phyloP scores from a whole-genome alignment of 2,797 vertebrate genomes.

The Fistularia tabacaria region DNA sequence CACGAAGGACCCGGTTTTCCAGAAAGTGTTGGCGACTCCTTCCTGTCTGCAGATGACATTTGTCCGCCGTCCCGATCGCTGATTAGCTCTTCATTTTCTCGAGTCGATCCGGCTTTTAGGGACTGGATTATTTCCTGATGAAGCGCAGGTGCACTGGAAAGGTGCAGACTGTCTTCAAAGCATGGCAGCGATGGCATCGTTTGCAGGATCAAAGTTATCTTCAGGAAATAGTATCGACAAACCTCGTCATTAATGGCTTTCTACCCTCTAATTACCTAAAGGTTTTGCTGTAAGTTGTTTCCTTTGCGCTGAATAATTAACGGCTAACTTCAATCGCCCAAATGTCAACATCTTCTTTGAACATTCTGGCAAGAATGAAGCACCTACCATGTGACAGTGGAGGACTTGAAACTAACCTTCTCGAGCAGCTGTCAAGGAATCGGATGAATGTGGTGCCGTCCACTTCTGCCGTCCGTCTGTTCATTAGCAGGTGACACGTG shows the following conservation, averaged over 20 bases:
- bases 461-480: slow-evolving; percentile 26
- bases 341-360: no score
- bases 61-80: slow-evolving; percentile 7
- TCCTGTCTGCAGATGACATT: slow-evolving; percentile 18
- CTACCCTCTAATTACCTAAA: no score
- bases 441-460: slow-evolving; percentile 17
- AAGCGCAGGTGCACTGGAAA: slow-evolving; percentile 30
- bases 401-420: no score
- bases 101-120: slow-evolving; percentile 22
- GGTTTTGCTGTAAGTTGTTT: no score
- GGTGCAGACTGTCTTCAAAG: slow-evolving; percentile 15
- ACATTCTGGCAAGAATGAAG: no score
- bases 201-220: neutral
- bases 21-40: slow-evolving; percentile 1
- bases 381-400: no score
- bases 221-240: neutral
- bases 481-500: slow-evolving; percentile 43
- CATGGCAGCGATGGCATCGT: neutral
- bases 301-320: no score
- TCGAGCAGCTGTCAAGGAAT: slow-evolving; percentile 18
- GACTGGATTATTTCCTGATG: slow-evolving; percentile 32
- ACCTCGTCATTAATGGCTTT: no score
- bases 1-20: no score
- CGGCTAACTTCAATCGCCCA: no score
- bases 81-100: slow-evolving; percentile 13